A percentile compares a stretch with the other conserved stretches of the same genome.
Conservation (phyloP, 2,888 invertebrate genomes). For the Scaptomyza cyrtandrae region DNA sequence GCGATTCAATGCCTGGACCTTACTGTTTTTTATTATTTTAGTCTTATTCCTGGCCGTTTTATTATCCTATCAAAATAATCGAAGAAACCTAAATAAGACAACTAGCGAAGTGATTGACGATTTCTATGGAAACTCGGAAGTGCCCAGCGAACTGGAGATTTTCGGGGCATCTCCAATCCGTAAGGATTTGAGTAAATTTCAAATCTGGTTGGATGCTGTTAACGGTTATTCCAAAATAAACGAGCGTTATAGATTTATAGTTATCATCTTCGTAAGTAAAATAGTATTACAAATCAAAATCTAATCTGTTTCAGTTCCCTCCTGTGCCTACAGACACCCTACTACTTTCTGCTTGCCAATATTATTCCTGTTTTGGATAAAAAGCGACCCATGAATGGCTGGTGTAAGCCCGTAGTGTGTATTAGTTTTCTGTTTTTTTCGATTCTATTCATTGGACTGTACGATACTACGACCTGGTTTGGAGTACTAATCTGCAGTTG, state of each 20-base stretch:
- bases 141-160: conserved; percentile 42
- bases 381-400: conserved; percentile 34
- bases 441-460: conserved; percentile 6
- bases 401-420: conserved; percentile 46
- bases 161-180: neutral
- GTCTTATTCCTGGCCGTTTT: conserved; percentile 4
- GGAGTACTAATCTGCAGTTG: conserved; percentile 20
- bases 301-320: neutral
- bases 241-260: neutral
- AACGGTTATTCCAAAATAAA: conserved; percentile 40
- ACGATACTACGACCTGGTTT: neutral
- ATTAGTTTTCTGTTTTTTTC: conserved; percentile 34
- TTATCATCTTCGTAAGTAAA: conserved; percentile 23
- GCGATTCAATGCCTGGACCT: conserved; percentile 12
- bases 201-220: conserved; percentile 49
- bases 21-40: neutral
- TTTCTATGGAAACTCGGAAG: neutral
- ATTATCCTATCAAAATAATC: conserved; percentile 28
- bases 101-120: fast-evolving
- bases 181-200: neutral
- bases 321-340: conserved; percentile 35
- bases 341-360: conserved; percentile 47
- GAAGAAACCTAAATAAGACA: too few species aligned
- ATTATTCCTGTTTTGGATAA: conserved; percentile 44
- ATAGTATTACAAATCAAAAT: neutral